Conservation (phyloP, 2,113 vertebrate species). For the Cairina moschata region DNA sequence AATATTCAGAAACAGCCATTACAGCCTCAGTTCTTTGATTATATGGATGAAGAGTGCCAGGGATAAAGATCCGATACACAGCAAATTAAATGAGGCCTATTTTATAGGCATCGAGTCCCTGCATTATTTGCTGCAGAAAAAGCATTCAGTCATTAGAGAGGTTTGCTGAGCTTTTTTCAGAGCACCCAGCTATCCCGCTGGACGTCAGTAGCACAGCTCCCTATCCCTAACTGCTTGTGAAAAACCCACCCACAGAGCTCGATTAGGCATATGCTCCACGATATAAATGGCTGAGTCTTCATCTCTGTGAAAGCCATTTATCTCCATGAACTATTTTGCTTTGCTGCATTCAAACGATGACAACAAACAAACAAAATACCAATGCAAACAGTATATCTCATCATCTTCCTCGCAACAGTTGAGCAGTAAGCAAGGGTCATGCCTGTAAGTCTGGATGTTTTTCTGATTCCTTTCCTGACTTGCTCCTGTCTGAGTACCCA, state of each 20-base stretch:
- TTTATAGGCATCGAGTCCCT: not conserved
- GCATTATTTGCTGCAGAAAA: not conserved
- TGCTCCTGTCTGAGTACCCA: not conserved
- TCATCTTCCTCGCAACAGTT: accelerated
- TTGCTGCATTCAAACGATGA: not conserved
- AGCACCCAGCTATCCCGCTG: not conserved
- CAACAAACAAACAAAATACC: not conserved
- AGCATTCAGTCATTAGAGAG: not conserved
- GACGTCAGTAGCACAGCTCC: not conserved
- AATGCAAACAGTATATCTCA: not conserved
- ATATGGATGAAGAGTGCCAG: not conserved
- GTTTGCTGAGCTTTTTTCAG: not conserved
- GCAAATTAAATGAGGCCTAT: not conserved
- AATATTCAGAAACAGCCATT: conserved; percentile 14
- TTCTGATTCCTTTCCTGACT: not conserved
- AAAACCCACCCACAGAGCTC: not conserved
- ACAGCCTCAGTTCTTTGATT: not conserved
- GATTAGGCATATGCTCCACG: not conserved
- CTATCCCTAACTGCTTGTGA: not conserved
- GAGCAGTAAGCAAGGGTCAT: not conserved
- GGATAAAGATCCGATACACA: not conserved
- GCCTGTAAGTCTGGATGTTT: not conserved
- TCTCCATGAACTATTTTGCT: not conserved
- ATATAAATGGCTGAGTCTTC: not conserved
- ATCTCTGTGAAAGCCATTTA: not conserved